Conservation (phyloP, 2,113 vertebrate species). For the Anolis carolinensis region DNA sequence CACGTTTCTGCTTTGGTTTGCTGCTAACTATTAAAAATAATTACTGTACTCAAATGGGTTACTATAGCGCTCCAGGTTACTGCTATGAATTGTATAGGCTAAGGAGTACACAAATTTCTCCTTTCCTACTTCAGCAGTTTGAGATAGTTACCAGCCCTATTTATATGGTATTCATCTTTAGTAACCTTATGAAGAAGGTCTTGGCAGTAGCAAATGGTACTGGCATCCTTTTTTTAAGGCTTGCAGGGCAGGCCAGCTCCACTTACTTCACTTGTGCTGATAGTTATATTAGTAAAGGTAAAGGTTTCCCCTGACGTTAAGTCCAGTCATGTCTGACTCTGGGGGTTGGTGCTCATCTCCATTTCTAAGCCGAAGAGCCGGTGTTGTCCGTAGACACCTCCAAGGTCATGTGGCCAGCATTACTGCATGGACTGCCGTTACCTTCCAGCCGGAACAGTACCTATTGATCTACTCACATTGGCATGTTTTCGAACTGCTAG, state of each 20-base stretch:
- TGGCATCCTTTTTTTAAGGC: not conserved
- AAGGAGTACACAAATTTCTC: not conserved
- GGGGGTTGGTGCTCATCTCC: too few relatives aligned
- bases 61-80: not conserved
- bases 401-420: too few relatives aligned
- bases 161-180: not conserved
- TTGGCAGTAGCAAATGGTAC: not conserved
- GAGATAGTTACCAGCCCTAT: not conserved
- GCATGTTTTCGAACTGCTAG: too few relatives aligned
- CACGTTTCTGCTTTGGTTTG: not conserved
- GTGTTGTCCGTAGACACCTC: too few relatives aligned
- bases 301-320: too few relatives aligned
- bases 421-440: too few relatives aligned
- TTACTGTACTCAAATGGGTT: not conserved
- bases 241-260: not conserved
- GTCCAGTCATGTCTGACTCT: too few relatives aligned
- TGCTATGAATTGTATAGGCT: not conserved
- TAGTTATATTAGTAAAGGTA: not conserved
- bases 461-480: too few relatives aligned
- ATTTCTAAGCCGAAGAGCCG: too few relatives aligned
- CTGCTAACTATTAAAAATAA: not conserved
- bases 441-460: too few relatives aligned
- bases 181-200: not conserved
- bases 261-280: not conserved
- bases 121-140: not conserved